Evolutionary conservation across 1,140 invertebrate species (phyloP).

Genomic region (Brachionus paranguensis): DNA sequence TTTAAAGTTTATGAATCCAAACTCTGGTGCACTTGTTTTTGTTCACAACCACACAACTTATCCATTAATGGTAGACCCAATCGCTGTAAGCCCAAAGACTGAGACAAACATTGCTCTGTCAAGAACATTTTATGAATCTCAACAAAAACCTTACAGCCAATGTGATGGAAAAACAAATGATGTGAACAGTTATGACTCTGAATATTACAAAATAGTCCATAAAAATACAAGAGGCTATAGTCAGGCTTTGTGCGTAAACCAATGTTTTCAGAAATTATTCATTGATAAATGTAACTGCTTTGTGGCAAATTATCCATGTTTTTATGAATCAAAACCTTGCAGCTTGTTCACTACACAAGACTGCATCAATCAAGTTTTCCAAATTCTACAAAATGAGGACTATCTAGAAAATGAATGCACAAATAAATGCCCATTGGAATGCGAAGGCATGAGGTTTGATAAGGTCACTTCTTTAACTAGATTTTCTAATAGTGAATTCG

Average conservation of each 20-base stretch:
- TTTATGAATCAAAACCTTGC: not conserved
- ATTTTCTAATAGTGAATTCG: not conserved
- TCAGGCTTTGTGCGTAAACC: not conserved
- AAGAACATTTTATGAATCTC: not conserved
- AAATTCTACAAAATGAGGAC: not conserved
- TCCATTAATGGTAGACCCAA: not conserved
- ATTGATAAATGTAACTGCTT: not conserved
- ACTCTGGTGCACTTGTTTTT: not conserved
- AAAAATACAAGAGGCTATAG: not conserved
- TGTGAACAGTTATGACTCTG: not conserved
- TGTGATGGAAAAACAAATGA: not conserved
- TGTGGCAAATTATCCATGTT: not conserved
- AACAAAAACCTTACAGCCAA: not conserved
- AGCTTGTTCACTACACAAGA: not conserved
- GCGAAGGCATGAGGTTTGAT: not conserved
- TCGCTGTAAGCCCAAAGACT: not conserved
- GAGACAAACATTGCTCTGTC: constrained; percentile 4
- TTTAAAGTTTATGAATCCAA: not conserved
- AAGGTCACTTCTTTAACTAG: not conserved
- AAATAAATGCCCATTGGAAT: constrained; percentile 1
- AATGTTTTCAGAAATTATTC: not conserved
- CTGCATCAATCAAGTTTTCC: not conserved
- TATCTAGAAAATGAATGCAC: not conserved
- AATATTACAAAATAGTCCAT: not conserved
- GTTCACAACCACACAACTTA: not conserved